Evolutionary conservation across 2,113 vertebrate genomes (phyloP).

Genomic region (Andinoacara biseriatus): DNA sequence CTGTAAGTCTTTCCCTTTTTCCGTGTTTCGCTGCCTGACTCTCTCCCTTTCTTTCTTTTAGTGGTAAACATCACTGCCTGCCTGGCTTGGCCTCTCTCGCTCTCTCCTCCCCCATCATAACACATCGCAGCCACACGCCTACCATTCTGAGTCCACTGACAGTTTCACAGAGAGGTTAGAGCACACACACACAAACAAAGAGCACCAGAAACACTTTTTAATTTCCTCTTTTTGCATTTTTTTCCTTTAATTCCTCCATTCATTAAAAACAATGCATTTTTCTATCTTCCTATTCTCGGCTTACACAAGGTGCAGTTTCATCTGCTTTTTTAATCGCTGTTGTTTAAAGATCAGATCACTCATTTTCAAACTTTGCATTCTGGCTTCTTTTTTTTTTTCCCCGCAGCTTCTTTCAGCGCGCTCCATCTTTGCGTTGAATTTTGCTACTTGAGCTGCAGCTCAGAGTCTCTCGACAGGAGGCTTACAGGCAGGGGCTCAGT

Average conservation of each 20-base stretch:
- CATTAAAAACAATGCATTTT: not conserved
- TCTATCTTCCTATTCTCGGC: not conserved
- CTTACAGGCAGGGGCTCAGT: slow-evolving; percentile 33
- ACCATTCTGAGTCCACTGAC: slow-evolving; percentile 68
- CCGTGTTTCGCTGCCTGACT: slow-evolving; percentile 16
- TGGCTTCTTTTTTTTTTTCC: no score
- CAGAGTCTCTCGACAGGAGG: slow-evolving; percentile 21
- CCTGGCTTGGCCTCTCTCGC: slow-evolving; percentile 42
- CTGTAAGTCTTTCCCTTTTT: not conserved
- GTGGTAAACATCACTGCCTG: slow-evolving; percentile 56
- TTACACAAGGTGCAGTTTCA: not conserved
- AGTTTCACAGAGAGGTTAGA: slow-evolving; percentile 67
- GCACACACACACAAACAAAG: slow-evolving; percentile 15
- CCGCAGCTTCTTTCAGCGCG: not conserved
- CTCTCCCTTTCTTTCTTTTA: slow-evolving; percentile 23
- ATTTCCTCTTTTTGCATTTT: not conserved
- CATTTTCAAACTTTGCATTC: not conserved
- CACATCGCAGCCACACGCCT: slow-evolving; percentile 71
- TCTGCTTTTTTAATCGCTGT: not conserved
- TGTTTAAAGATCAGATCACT: not conserved
- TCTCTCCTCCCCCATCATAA: slow-evolving; percentile 64
- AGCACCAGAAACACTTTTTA: not conserved
- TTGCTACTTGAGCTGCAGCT: slow-evolving; percentile 4
- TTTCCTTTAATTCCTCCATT: not conserved
- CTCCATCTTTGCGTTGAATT: not conserved